These are phyloP conservation scores for Clanis bilineata DNA, from an alignment of 2,888 invertebrate species.

Conservation along the genomic window DNA sequence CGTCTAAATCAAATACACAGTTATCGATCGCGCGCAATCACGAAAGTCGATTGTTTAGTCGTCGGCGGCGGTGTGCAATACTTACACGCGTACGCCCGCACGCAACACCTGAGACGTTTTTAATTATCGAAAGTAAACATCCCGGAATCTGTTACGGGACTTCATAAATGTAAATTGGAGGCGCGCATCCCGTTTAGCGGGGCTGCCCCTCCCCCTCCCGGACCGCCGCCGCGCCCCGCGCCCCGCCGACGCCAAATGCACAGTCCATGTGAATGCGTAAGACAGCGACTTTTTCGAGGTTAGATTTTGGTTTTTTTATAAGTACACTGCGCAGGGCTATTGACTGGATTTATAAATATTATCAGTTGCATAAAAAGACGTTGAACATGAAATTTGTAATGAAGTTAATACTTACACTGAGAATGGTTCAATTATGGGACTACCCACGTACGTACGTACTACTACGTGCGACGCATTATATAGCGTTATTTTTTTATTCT, in stretches of 20 bases:
- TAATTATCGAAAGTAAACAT: constrained; percentile 81
- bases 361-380: no score
- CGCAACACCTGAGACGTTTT: constrained; percentile 68
- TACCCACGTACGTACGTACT: no score
- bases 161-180: constrained; percentile 82
- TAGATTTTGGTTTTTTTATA: neutral
- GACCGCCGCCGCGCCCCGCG: constrained; percentile 27
- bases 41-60: constrained; percentile 10
- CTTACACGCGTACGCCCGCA: constrained; percentile 21
- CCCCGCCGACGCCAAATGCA: constrained; percentile 20
- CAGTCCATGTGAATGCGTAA: constrained; percentile 10
- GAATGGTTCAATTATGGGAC: no score
- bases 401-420: no score
- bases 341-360: no score
- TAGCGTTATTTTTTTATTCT: no score
- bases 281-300: neutral
- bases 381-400: no score
- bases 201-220: constrained; percentile 36
- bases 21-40: constrained; percentile 1
- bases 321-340: neutral
- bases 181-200: constrained; percentile 75
- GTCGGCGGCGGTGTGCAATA: constrained; percentile 5
- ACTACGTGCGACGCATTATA: no score
- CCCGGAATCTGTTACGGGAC: constrained; percentile 76
- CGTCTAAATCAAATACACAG: neutral